These are phyloP conservation scores for Yponomeuta cagnagella DNA, from an alignment of 2,888 invertebrate genomes.

Conservation along the genomic window DNA sequence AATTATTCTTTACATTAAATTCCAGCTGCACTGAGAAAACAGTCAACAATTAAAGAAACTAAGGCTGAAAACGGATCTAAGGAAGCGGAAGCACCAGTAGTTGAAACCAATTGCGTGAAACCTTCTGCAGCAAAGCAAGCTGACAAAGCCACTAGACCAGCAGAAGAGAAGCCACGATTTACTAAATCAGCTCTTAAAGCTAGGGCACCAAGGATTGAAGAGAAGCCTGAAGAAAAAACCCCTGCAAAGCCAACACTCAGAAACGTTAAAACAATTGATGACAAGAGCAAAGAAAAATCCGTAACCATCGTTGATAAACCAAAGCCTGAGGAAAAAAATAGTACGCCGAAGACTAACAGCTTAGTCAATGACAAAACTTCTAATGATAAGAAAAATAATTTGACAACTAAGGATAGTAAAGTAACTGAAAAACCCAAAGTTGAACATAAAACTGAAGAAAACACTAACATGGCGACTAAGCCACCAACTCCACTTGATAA, in stretches of 20 bases:
- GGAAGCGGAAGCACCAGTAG: conserved; percentile 31
- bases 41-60: conserved; percentile 2
- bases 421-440: conserved; percentile 35
- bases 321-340: conserved; percentile 39
- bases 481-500: conserved; percentile 61
- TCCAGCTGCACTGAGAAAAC: conserved; percentile 3
- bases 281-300: conserved; percentile 31
- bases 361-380: conserved; percentile 14
- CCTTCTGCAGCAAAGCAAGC: conserved; percentile 59
- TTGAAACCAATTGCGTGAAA: conserved; percentile 60
- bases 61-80: conserved; percentile 50
- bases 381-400: conserved; percentile 14
- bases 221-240: conserved; percentile 33
- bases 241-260: conserved; percentile 50
- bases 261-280: conserved; percentile 30
- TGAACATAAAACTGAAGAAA: conserved; percentile 46
- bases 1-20: not conserved
- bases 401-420: conserved; percentile 22
- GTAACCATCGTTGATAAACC: conserved; percentile 58
- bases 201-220: conserved; percentile 41
- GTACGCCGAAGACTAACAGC: conserved; percentile 19
- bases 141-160: conserved; percentile 44
- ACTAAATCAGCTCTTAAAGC: conserved; percentile 46
- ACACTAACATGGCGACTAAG: conserved; percentile 62
- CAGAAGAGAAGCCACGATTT: conserved; percentile 58